phyloP scores from a whole-genome alignment of 1,140 invertebrate species.

The Dendrolimus kikuchii region DNA sequence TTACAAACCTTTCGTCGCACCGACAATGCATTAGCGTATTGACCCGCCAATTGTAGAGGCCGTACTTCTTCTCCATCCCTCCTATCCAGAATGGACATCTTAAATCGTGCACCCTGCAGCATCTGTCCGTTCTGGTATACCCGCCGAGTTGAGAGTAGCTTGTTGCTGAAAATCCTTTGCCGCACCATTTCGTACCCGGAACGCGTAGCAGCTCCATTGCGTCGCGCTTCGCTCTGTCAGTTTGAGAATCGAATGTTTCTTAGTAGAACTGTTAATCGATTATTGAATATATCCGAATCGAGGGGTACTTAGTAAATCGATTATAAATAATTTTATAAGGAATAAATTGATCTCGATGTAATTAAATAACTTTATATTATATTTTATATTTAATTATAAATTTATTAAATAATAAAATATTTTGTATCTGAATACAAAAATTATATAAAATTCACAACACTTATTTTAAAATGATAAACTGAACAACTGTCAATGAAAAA shows the following conservation, averaged over 20 bases:
- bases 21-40: constrained; percentile 90
- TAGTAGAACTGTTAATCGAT: no score
- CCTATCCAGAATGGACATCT: constrained; percentile 87
- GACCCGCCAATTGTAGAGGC: constrained; percentile 87
- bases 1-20: constrained; percentile 89
- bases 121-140: constrained; percentile 83
- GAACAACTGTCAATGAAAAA: no score
- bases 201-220: constrained; percentile 78
- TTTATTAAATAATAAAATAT: no score
- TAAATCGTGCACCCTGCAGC: constrained; percentile 88
- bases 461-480: no score
- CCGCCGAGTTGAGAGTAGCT: constrained; percentile 85
- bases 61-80: constrained; percentile 83
- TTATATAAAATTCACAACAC: no score
- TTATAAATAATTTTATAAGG: no score
- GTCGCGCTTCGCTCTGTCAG: constrained; percentile 64
- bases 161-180: constrained; percentile 82
- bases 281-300: no score
- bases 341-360: no score
- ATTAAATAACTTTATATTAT: no score
- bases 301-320: no score
- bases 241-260: not conserved
- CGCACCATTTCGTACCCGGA: constrained; percentile 92
- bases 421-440: no score
- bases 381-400: no score